Evolutionary conservation across 2,113 vertebrate genomes (phyloP), one percentile per base, ranked within the genome.

Genomic region (Zosterops japonicus): DNA sequence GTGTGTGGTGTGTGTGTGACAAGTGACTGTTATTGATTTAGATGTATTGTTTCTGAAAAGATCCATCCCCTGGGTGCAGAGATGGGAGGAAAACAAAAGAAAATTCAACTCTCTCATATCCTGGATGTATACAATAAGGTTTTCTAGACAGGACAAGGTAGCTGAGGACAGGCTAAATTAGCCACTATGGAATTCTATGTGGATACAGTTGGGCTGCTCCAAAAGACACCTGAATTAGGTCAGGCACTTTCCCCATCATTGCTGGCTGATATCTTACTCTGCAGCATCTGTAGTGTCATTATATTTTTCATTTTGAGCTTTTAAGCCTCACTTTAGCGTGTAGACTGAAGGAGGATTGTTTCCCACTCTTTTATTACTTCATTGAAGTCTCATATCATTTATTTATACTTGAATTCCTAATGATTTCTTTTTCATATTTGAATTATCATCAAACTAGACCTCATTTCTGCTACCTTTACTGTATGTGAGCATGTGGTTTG

Each of bases 121-220:
- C 33, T 6, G 3, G 13, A 82, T 67, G 6, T 15, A 25, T 22
- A 31, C 5, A n/a, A 2, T 20, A 56, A 31, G 18, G 53, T 71
- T 76, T 90, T 86, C 44, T 69, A 64, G 53, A 44, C 1, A 19
- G 49, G 25, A 56, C 0, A 0, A 76, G 31, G 20, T 52, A 76
- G 31, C 41, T 46, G 49, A 96, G 57, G 49, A 60, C 23, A 64
- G 49, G 8, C 31, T 85, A 76, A 96, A 93, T 90, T 68, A 85
- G n/a, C 23, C 82, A 35, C 75, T 39, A 3, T 61, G 65, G 61
- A 90, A 88, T 79, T 87, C 65, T 63, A 53, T 28, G 27, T 72
- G 70, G 47, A 82, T 65, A n/a, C 2, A 5, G 10, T 22, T 71
- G 49, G 52, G 35, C 24, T 71, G 52, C 41, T 78, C 52, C n/a